Conservation (phyloP, 2,888 invertebrate genomes). For the Apodemia zela region DNA sequence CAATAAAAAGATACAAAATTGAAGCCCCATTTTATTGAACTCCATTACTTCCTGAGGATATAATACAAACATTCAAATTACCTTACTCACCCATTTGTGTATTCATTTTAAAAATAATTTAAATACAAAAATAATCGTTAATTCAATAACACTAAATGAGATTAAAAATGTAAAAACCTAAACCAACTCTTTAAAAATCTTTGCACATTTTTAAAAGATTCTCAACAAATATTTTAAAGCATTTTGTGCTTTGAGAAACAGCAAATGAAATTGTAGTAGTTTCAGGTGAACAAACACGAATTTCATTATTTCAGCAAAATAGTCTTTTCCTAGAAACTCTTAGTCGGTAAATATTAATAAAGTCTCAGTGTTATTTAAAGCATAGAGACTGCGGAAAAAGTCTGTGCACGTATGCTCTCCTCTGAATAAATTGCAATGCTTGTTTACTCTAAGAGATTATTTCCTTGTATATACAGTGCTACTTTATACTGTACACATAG, state of each 20-base stretch:
- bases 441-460: slow-evolving; percentile 70
- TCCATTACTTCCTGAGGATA: no score
- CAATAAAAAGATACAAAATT: no score
- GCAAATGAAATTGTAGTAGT: slow-evolving; percentile 12
- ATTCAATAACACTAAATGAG: no score
- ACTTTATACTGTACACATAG: slow-evolving; percentile 49
- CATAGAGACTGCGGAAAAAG: slow-evolving; percentile 37
- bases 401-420: slow-evolving; percentile 49
- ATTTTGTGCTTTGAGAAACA: slow-evolving; percentile 3
- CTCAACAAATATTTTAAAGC: background rate
- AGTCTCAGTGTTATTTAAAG: slow-evolving; percentile 32
- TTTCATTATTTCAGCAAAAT: slow-evolving; percentile 31
- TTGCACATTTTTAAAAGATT: background rate
- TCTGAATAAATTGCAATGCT: slow-evolving; percentile 60
- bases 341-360: slow-evolving; percentile 36
- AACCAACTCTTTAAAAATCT: background rate
- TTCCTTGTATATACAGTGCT: slow-evolving; percentile 62
- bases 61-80: no score
- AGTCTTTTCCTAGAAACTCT: slow-evolving; percentile 28
- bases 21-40: no score
- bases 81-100: no score
- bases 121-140: no score
- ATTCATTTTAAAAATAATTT: no score
- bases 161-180: background rate
- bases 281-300: slow-evolving; percentile 28